Evolutionary conservation across 1,140 invertebrate species (phyloP), one percentile per base, ranked within the genome.

Genomic region (Drosophila burlai): DNA sequence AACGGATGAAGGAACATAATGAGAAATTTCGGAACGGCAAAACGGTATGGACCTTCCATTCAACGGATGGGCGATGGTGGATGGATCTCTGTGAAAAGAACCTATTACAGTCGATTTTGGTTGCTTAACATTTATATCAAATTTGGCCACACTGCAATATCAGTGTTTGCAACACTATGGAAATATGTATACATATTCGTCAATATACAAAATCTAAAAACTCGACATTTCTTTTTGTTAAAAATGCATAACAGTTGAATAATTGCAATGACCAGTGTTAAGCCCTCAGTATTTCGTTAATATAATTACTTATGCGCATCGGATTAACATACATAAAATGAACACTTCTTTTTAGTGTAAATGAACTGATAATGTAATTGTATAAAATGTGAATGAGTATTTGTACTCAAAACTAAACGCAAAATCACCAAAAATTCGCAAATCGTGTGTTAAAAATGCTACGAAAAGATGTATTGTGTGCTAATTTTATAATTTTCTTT

Each of bases 371-470:
- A 42, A 60, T 59, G 62, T 59, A 42, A 59, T 42, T 63, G 11
- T 58, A 38, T 59, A 40, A 58, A 63, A 58, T 58, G 50, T 16
- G 13, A 21, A 29, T 15, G 13, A 40, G 40, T 34, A 65, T 15
- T n/a, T 18, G 4, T 62, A 42, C 29, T 45, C 40, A 45, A 63
- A 45, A 34, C 9, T 26, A 4, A 24, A 18, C 24, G 6, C 21
- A 34, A 38, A 34, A 55, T 55, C 34, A 8, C 8, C 2, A 1
- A 10, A 34, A 18, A 16, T 4, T 26, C 5, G 3, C n/a, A 13
- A 24, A 10, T 60, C 24, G 24, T 13, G 10, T 29, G 43, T 45
- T 38, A 45, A 71, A 68, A 55, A 69, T 71, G 67, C 21, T 24
- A 42, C 65, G 38, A 55, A 71, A 69, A 38, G 21, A 57, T 36